Conservation (phyloP, 1,140 invertebrate genomes). For the Artemia franciscana region DNA sequence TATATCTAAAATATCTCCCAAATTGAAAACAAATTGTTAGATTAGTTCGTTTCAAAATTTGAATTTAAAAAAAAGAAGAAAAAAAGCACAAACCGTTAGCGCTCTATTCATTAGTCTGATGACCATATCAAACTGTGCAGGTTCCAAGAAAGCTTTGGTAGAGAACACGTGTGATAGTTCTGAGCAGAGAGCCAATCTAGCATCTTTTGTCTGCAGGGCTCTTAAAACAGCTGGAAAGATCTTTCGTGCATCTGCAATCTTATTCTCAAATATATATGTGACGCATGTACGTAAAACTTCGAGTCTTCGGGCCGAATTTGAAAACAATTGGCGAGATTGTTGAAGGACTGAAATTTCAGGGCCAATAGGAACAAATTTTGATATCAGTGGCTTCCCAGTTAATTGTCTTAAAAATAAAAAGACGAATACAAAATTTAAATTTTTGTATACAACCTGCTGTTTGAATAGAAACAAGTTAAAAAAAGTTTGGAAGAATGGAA, state of each 20-base stretch:
- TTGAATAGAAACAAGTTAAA: too few relatives aligned
- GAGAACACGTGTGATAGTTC: constrained; percentile 70
- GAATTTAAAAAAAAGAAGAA: too few relatives aligned
- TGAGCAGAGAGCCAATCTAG: constrained; percentile 62
- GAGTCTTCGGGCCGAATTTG: constrained; percentile 68
- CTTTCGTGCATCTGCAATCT: constrained; percentile 86
- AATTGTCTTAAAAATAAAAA: constrained; percentile 30
- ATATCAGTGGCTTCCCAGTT: constrained; percentile 43
- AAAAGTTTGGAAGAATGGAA: too few relatives aligned
- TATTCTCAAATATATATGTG: constrained; percentile 87
- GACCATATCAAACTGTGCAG: constrained; percentile 90
- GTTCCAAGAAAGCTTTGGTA: constrained; percentile 81
- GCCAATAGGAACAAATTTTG: constrained; percentile 71
- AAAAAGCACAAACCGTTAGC: constrained; percentile 47
- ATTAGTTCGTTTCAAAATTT: too few relatives aligned
- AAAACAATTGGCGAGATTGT: constrained; percentile 44
- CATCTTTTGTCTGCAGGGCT: constrained; percentile 62
- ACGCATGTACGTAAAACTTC: constrained; percentile 82
- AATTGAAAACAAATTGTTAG: too few relatives aligned
- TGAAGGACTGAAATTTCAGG: constrained; percentile 33
- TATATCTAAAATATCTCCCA: too few relatives aligned
- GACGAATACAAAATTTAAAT: too few relatives aligned
- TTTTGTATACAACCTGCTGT: too few relatives aligned
- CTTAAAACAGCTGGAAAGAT: constrained; percentile 77
- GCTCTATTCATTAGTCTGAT: constrained; percentile 87